Evolutionary conservation across 2,888 invertebrate genomes (phyloP), one percentile per base, ranked within the genome.

Genomic region (Drosophila acutilabella): DNA sequence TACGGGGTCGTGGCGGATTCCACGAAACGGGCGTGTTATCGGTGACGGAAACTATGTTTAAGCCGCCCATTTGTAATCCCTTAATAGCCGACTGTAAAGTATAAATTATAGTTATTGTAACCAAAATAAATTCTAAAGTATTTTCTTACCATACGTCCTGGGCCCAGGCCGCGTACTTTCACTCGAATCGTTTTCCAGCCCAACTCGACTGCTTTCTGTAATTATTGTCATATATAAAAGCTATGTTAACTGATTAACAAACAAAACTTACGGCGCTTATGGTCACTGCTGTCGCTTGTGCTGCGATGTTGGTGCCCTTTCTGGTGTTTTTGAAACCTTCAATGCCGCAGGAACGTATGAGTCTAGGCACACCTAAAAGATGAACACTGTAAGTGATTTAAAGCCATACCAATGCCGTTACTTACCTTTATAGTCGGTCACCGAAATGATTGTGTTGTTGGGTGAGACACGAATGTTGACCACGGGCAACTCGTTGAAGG

Each of bases 271-370:
- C 97, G 65, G 93, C 93, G 77, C 96, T 96, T 81, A 98, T 93
- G 64, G 94, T 95, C 59, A 98, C 95, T 23, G 97, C 98, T 23
- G 98, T 97, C 11, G 98, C 97, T 93, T 99, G 98, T 2, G 98
- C 99, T 41, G 99, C 99, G 88, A 99, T 96, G 91, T 98, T 98
- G 4, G 99, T 99, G 71, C 98, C 98, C 92, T 99, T 99, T 81
- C 96, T 95, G 0, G 98, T 95, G 92, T 98, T 97, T 93, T 98
- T 98, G 90, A 98, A 99, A 5, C 99, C 99, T 91, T 98, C 98
- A 81, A 96, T 94, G 0, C 98, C 98, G 93, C 97, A 96, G 0
- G 96, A 96, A 41, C 95, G 93, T 18, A 95, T 93, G 10, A 96
- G 80, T 86, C 95, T 94, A 0, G 93, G 91, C 4, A 90, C 82